These are phyloP conservation scores for Rattus rattus DNA, from an alignment of 2,113 vertebrate genomes.

Conservation along the genomic window DNA sequence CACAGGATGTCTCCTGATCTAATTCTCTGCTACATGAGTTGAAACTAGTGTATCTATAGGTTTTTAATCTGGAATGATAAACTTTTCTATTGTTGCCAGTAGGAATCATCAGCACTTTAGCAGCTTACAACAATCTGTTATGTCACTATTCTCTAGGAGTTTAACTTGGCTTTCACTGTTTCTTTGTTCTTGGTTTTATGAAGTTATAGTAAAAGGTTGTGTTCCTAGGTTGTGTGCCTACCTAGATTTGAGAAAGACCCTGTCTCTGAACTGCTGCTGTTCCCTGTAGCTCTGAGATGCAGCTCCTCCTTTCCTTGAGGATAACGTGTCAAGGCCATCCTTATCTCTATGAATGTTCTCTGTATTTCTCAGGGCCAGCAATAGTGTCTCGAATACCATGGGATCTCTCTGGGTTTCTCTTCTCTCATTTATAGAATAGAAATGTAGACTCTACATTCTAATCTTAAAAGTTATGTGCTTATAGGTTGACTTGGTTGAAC, in stretches of 20 bases:
- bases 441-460: not conserved
- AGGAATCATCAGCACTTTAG: not conserved
- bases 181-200: not conserved
- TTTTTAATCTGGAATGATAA: not conserved
- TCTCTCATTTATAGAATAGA: not conserved
- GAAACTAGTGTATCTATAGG: not conserved
- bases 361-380: not conserved
- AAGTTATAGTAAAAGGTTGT: not conserved
- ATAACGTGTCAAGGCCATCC: not conserved
- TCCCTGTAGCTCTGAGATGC: not conserved
- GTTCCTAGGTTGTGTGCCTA: not conserved
- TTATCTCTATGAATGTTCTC: not conserved
- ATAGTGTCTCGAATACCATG: not conserved
- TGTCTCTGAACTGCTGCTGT: not conserved
- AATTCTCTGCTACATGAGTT: not conserved
- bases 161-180: not conserved
- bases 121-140: conserved; percentile 45
- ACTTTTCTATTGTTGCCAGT: conserved; percentile 16
- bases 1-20: not conserved
- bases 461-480: not conserved
- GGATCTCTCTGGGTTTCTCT: not conserved
- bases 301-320: not conserved
- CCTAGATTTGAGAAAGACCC: not conserved
- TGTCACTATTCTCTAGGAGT: conserved; percentile 6
- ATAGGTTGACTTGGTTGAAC: not conserved